Evolutionary conservation across 2,888 invertebrate species (phyloP).

Genomic region (Boloria euphrosyne): DNA sequence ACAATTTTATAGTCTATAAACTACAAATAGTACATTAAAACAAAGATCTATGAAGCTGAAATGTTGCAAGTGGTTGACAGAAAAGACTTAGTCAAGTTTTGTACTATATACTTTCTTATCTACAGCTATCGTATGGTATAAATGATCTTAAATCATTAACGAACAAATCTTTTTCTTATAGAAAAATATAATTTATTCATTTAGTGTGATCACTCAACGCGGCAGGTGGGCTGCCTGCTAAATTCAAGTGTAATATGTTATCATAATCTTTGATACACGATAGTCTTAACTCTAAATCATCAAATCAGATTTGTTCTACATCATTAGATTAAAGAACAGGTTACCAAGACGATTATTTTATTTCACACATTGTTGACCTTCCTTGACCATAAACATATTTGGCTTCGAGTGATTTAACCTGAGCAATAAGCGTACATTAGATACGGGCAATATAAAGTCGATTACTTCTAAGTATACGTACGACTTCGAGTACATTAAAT

Average conservation of each 20-base stretch:
- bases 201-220: constrained; percentile 1
- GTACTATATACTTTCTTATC: too few species aligned
- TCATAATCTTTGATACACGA: constrained; percentile 13
- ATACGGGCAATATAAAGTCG: constrained; percentile 58
- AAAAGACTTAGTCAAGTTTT: too few species aligned
- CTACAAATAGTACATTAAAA: too few species aligned
- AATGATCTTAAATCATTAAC: too few species aligned
- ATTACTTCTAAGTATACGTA: constrained; percentile 26
- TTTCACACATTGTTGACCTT: constrained; percentile 36
- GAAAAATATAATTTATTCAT: not conserved
- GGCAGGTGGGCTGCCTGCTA: not conserved
- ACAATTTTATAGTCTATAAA: too few species aligned
- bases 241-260: not conserved
- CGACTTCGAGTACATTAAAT: too few species aligned
- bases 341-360: constrained; percentile 25
- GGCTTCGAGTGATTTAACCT: constrained; percentile 30
- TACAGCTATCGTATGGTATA: too few species aligned
- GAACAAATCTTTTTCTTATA: not conserved
- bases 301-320: constrained; percentile 35
- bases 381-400: constrained; percentile 27
- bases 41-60: too few species aligned
- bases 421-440: constrained; percentile 46
- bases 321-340: constrained; percentile 33
- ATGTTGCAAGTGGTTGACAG: too few species aligned
- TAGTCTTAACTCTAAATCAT: constrained; percentile 14